Base-by-base conservation (phyloP, 1,140 invertebrate species). In the Drosophila grimshawi region DNA sequence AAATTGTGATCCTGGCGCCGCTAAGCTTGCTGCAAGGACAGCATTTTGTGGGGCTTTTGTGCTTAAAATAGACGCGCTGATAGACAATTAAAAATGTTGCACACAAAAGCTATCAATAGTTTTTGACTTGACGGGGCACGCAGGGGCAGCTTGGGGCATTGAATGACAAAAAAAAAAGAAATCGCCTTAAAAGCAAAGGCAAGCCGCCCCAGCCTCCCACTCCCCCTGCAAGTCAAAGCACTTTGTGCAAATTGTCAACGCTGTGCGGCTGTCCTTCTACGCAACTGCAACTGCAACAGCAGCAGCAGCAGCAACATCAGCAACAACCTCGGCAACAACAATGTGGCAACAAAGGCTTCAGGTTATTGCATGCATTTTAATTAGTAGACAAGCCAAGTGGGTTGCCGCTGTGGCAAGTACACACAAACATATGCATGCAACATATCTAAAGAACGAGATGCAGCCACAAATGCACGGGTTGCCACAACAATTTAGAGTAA, bases 291-390 rank as follows among this genome's bases (percentile, higher is more conserved):
- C 19, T 19, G 35, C 64, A 60, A 65, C 63, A 75, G 52, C 68
- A 76, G 33, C 57, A 80, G 35, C 73, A 79, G 49, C 79, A 75
- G 45, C 78, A 56, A 46, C 72, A 57, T 32, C 71, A 76, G 61
- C 80, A 78, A 62, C 57, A 78, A 76, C 72, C 53, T 59, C 72
- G 56, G 45, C 76, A 71, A 53, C 72, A 76, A 80, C 77, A 85
- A 85, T 86, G 82, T 67, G 76, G 77, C 85, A 88, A 88, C 85
- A 88, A 88, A 88, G 85, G 85, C 83, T 88, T 88, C 83, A 88
- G 83, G 83, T 88, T 88, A 88, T 88, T 89, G 83, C 83, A 89
- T 89, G 83, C 83, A 88, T 88, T 88, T 88, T 88, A 88, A 88
- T 88, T 88, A 88, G 83, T 88, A 88, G 83, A 89, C 83, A 88